A percentile compares a stretch with the other conserved stretches of the same genome.
Conservation (phyloP, 2,113 vertebrate genomes). For the Nycticryphes semicollaris region DNA sequence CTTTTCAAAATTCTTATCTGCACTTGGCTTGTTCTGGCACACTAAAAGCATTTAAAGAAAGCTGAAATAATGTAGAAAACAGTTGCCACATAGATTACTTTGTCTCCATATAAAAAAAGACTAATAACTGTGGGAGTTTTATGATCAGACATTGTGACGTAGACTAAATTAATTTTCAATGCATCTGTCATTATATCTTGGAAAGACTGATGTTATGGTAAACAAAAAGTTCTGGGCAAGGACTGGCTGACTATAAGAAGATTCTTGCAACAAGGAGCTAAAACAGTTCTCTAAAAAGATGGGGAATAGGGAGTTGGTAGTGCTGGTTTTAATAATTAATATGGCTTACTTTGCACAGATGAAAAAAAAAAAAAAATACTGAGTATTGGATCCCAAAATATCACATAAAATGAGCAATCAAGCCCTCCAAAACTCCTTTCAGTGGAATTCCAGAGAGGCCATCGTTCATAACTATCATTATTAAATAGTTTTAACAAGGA, state of each 20-base stretch:
- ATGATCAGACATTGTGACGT: not conserved
- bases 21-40: not conserved
- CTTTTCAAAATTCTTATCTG: not conserved
- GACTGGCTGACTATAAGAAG: not conserved
- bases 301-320: not conserved
- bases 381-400: not conserved
- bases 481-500: not conserved
- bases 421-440: not conserved
- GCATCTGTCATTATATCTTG: not conserved
- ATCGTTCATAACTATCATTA: not conserved
- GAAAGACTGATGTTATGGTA: not conserved
- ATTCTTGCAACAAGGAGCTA: not conserved
- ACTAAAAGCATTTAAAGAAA: not conserved
- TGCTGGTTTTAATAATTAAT: not conserved
- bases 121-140: not conserved
- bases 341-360: not conserved
- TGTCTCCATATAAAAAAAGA: fast-evolving
- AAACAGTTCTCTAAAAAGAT: not conserved
- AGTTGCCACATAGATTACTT: not conserved
- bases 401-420: not conserved
- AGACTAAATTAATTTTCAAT: not conserved
- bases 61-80: not conserved
- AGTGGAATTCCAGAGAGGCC: not conserved
- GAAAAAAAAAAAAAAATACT: not conserved
- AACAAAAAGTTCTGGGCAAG: not conserved